Evolutionary conservation across 2,797 vertebrate genomes (phyloP), one percentile per base, ranked within the genome.

Genomic region (Hippopotamyrus pictus): DNA sequence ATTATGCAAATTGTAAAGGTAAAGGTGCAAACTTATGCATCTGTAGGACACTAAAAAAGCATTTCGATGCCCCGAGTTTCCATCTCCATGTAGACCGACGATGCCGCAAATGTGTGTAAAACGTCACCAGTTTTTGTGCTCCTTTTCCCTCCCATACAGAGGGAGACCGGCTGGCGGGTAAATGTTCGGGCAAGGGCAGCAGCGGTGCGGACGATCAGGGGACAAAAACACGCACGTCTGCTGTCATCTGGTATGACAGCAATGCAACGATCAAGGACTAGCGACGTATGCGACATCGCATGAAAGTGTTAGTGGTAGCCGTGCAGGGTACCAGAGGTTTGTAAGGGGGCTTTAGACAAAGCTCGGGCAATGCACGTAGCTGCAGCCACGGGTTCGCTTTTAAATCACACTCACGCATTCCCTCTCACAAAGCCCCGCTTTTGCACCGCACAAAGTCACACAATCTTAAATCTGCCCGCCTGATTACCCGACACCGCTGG

Each of bases 121-220:
- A 91, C 89, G 90, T 90, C 90, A 90, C 25, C 25, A 44, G 46
- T 88, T 73, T 33, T 46, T 29, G 73, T 25, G 41, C 12, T 86
- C 22, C 25, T 1, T 53, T 50, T 76, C 76, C 59, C 88, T 65
- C 50, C n/a, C n/a, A 44, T 86, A n/a, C 8, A 8, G 84, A 89
- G 84, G 86, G 57, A 62, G 65, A 85, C 44, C 51, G 59, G 88
- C 86, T 90, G 89, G 89, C 88, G 88, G 48, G 85, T 82, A 84
- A 89, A 89, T 25, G 53, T 44, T 89, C 25, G 83, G 82, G 76
- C 53, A 89, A 79, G 33, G 76, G 37, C 79, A 51, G 25, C 19
- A 50, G 79, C 29, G 44, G 9, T 50, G 82, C 82, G 46, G 73
- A 25, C 33, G 73, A 79, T 17, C 17, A 41, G 17, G 17, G 37